These are phyloP conservation scores for Drosophila peninsularis DNA, from an alignment of 2,888 invertebrate genomes.

Conservation along the genomic window DNA sequence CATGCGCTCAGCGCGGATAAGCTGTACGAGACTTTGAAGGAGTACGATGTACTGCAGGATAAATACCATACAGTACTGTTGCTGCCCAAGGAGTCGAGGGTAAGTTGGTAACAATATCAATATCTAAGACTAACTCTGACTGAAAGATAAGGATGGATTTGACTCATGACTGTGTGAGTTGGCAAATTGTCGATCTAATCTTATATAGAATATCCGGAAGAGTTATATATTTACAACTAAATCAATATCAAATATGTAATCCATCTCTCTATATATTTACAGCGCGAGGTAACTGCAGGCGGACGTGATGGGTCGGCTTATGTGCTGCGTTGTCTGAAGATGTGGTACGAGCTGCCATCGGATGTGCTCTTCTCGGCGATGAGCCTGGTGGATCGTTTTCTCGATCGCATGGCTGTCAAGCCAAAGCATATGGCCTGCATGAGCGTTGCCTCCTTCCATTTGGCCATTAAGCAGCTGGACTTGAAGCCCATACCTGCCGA, in stretches of 20 bases:
- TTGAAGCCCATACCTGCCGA: constrained; percentile 87
- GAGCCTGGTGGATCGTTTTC: constrained; percentile 92
- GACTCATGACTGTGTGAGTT: no score
- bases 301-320: constrained; percentile 93
- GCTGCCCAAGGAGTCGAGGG: constrained; percentile 88
- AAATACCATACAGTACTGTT: constrained; percentile 90
- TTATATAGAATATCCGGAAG: no score
- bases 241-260: no score
- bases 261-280: constrained; percentile 1
- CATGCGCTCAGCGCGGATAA: constrained; percentile 83
- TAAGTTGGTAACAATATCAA: constrained; percentile 77
- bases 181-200: no score
- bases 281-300: constrained; percentile 90
- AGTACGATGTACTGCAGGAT: constrained; percentile 88
- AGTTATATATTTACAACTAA: no score
- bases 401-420: constrained; percentile 92
- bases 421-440: constrained; percentile 95
- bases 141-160: neutral
- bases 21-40: constrained; percentile 87
- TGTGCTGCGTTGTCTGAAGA: constrained; percentile 92
- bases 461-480: constrained; percentile 90
- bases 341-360: constrained; percentile 93
- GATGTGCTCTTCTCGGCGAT: constrained; percentile 92
- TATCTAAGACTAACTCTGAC: neutral
- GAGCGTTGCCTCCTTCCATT: constrained; percentile 93